Percentiles rank a stretch among this genome's conserved stretches.
Conservation (phyloP, 2,888 invertebrate species). For the Aethes cnicana region DNA sequence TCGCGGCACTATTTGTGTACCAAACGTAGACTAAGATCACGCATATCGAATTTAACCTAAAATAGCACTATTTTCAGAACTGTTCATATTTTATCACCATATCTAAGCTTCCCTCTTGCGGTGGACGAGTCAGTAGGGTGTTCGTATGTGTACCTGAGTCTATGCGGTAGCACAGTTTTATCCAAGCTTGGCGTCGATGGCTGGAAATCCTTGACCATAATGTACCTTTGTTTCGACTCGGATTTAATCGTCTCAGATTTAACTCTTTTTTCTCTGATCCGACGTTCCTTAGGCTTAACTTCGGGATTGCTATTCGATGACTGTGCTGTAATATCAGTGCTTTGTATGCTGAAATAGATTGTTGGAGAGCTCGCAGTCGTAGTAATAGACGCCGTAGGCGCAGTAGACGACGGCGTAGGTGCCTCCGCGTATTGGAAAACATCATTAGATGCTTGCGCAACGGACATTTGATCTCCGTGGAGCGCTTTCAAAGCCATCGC, state of each 20-base stretch:
- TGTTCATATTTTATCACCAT: constrained; percentile 72
- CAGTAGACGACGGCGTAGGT: constrained; percentile 49
- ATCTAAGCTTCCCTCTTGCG: constrained; percentile 58
- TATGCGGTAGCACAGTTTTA: constrained; percentile 35
- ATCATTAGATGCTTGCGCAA: constrained; percentile 66
- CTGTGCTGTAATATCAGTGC: constrained; percentile 40
- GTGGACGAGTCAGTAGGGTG: constrained; percentile 43
- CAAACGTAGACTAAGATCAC: constrained; percentile 55
- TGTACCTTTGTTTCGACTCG: constrained; percentile 44
- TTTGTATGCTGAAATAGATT: constrained; percentile 42
- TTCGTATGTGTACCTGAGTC: constrained; percentile 31
- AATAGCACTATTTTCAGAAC: constrained; percentile 44
- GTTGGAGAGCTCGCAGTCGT: constrained; percentile 45
- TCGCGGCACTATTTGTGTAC: constrained; percentile 41
- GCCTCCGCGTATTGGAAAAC: constrained; percentile 66
- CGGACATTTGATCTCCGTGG: constrained; percentile 52
- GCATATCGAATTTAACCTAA: constrained; percentile 40
- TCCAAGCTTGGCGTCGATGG: constrained; percentile 37
- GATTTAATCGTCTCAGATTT: constrained; percentile 37
- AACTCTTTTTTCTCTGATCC: too few relatives aligned
- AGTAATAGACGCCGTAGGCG: constrained; percentile 41
- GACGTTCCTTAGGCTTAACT: constrained; percentile 37
- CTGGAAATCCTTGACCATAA: constrained; percentile 41
- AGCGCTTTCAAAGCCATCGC: constrained; percentile 65
- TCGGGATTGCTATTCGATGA: constrained; percentile 38